A percentile compares a stretch with the other conserved stretches of the same genome.
Conservation (phyloP, 64 coral and sea anemone species). For the Montipora sp. region DNA sequence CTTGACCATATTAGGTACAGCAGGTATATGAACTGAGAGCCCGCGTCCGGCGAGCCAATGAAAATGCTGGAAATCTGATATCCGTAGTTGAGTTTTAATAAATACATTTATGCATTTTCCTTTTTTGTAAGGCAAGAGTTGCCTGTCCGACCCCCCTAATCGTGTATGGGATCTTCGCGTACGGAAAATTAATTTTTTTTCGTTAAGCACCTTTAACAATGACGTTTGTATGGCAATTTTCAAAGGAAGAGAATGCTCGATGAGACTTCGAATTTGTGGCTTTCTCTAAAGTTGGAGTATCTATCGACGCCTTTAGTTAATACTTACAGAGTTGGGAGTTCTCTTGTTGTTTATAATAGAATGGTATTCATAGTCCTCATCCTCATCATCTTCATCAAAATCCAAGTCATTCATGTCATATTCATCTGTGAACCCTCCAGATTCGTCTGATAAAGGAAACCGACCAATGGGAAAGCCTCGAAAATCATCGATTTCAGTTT, state of each 20-base stretch:
- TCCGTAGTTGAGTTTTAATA: too few species aligned
- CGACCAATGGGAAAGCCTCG: not conserved
- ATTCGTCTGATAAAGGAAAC: not conserved
- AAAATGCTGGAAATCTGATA: too few species aligned
- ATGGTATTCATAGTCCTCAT: not conserved
- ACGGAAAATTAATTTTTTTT: too few species aligned
- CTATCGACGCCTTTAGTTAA: not conserved
- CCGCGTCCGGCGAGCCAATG: too few species aligned
- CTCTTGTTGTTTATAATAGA: conserved; percentile 31
- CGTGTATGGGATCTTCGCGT: too few species aligned
- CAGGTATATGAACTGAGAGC: too few species aligned
- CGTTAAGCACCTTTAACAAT: not conserved
- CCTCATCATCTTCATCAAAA: not conserved
- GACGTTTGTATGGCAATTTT: not conserved
- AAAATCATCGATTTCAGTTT: conserved; percentile 10
- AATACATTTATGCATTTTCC: too few species aligned
- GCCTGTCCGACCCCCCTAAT: too few species aligned
- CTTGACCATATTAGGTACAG: too few species aligned
- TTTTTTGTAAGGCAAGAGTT: too few species aligned
- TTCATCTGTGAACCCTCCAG: not conserved
- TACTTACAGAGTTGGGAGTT: conserved; percentile 33
- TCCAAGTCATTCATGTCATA: not conserved
- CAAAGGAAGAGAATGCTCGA: not conserved
- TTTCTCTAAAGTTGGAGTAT: not conserved
- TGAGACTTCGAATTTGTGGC: not conserved